Base-by-base conservation (phyloP, 1,140 invertebrate genomes). In the Anoplophora glabripennis region DNA sequence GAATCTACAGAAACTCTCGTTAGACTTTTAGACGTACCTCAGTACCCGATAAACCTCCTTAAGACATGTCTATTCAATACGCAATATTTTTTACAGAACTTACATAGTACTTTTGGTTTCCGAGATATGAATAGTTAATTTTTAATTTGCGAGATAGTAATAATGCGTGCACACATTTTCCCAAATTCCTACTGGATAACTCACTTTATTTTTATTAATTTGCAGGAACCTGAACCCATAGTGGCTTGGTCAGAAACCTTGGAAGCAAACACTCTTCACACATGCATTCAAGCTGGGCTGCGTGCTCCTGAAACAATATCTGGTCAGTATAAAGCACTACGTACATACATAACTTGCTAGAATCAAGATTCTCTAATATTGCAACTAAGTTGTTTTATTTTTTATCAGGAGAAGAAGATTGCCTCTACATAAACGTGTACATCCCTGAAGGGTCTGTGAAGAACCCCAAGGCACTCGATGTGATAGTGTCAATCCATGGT, bases 401-500 rank as follows among this genome's bases (percentile, higher is more conserved):
- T 28, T 28, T 28, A 58, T 15, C 46, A 75, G 81, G 81, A 12
- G 76, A 75, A 56, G 81, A 83, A 71, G 78, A 83, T 68, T 83
- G 81, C 62, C 68, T 83, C 0, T 80, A 77, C 63, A 10, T 82
- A 1, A 83, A 82, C 64, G 72, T 83, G 0, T 77, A 79, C 64
- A 76, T 79, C 0, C 79, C 79, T 8, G 56, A 42, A 7, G 12
- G 5, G 2, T 28, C 21, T 28, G 21, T 63, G 7, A 40, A 64
- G 33, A 9, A 38, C 35, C 37, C 56, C 8, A 59, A 52, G 7
- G 59, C 57, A 14, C 37, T 63, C 9, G 63, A 71, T 46, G 83
- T 86, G 0, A 59, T 85, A 12, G 75, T 84, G 7, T 84, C 76
- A 68, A 83, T 85, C 49, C 84, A 85, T 59, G 82, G 82, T 28